Evolutionary conservation across 1,140 invertebrate genomes (phyloP), one percentile per base, ranked within the genome.

Genomic region (Pygmarrhopalites habei): DNA sequence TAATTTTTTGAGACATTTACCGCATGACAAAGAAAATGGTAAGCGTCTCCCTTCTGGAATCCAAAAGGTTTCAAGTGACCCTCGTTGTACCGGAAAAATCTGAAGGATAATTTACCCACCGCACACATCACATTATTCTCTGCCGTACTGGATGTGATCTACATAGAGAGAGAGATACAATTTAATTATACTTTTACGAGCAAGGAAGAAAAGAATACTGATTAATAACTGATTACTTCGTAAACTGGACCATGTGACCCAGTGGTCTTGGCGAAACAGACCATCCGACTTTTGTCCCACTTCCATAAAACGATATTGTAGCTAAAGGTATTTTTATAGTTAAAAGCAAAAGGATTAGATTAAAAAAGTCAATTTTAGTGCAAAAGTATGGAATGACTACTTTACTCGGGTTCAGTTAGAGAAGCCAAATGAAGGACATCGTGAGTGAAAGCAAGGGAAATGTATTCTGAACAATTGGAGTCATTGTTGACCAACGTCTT

Each of bases 211-310:
- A n/a, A n/a, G n/a, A n/a, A n/a, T 41, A 41, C 10, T 41, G 12
- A 68, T n/a, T n/a, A n/a, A n/a, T n/a, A n/a, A n/a, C n/a, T n/a
- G n/a, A n/a, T n/a, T n/a, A 78, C 77, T 75, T 79, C 77, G 64
- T 75, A 75, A 28, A 79, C 73, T 28, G 77, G 74, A 19, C 73
- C 72, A 73, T 75, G 19, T 26, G 60, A 75, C 74, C 82, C 85
- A 67, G 83, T 81, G 46, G 86, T 80, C 75, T 86, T 87, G 1
- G 82, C 80, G 53, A 82, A 82, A 56, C 85, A 88, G 70, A 90
- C 85, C 1, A 92, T 79, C 75, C 88, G 89, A 1, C 85, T 85
- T 74, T 86, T 90, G 69, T 92, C 89, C 84, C 87, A 89, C 71
- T 86, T 86, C 75, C 87, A 94, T 73, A 84, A 86, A 55, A 89